Evolutionary conservation across 2,113 vertebrate species (phyloP).

Genomic region (Carassius auratus): DNA sequence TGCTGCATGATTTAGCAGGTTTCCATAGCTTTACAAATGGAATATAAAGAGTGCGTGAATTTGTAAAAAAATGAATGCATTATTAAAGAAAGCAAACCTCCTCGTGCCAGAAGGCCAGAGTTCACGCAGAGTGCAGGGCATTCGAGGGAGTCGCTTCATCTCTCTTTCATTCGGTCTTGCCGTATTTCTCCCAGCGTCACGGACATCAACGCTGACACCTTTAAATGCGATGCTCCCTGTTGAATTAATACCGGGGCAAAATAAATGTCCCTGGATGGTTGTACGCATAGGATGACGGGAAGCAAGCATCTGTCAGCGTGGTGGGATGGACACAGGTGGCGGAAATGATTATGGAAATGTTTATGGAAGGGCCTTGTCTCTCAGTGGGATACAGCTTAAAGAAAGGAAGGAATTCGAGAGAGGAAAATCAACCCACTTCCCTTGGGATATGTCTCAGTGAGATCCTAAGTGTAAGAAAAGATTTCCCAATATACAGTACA

Average conservation of each 20-base stretch:
- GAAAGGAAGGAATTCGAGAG: conserved; percentile 9
- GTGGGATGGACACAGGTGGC: conserved; percentile 40
- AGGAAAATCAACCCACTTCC: conserved; percentile 24
- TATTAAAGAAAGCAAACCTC: conserved; percentile 34
- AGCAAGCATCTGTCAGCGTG: conserved; percentile 64
- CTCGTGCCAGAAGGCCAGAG: conserved; percentile 50
- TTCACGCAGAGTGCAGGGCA: conserved; percentile 68
- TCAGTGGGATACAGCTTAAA: conserved; percentile 15
- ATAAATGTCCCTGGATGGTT: conserved; percentile 61
- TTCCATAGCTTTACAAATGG: not conserved
- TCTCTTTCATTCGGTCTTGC: conserved; percentile 49
- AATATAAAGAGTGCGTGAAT: conserved; percentile 17
- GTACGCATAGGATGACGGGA: conserved; percentile 59
- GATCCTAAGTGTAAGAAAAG: conserved; percentile 2
- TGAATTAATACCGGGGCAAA: conserved; percentile 73
- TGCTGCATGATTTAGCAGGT: conserved; percentile 22
- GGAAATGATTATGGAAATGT: conserved; percentile 49
- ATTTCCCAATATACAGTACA: conserved; percentile 13
- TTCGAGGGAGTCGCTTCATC: not conserved
- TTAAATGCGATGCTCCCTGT: conserved; percentile 68
- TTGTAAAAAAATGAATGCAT: conserved; percentile 30
- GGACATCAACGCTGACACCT: conserved; percentile 45
- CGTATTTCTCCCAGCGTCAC: conserved; percentile 17
- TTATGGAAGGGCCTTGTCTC: conserved; percentile 37
- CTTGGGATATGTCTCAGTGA: not conserved